Conservation (phyloP, 1,140 invertebrate species). For the Holcopasites calliopsidis region DNA sequence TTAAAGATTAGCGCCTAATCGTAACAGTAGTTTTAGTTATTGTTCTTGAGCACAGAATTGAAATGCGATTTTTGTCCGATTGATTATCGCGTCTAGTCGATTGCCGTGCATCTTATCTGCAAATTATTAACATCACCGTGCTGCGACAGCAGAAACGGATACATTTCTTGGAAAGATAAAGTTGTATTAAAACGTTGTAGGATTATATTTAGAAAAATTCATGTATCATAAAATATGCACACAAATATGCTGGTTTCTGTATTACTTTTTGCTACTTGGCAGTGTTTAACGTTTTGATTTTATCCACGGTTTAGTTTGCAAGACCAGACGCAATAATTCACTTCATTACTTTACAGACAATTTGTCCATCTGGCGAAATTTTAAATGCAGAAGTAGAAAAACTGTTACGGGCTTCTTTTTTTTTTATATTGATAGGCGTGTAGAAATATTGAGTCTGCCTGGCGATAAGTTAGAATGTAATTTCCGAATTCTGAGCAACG, state of each 20-base stretch:
- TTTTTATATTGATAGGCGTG: slow-evolving; percentile 69
- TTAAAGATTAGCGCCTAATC: slow-evolving; percentile 57
- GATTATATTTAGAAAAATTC: neutral
- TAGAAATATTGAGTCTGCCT: slow-evolving; percentile 66
- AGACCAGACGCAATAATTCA: slow-evolving; percentile 48
- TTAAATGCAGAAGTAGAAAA: slow-evolving; percentile 69
- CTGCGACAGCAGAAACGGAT: too few species aligned
- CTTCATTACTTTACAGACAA: slow-evolving; percentile 54
- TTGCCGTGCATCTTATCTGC: neutral
- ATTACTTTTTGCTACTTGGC: too few species aligned
- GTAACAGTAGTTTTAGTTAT: slow-evolving; percentile 71
- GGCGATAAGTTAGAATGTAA: slow-evolving; percentile 28
- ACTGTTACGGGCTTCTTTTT: slow-evolving; percentile 63
- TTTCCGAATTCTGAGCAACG: slow-evolving; percentile 36
- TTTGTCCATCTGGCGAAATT: slow-evolving; percentile 41
- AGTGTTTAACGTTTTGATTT: slow-evolving; percentile 33
- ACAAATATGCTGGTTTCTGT: neutral
- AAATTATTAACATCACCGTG: neutral
- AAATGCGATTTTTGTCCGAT: slow-evolving; percentile 40
- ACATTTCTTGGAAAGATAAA: too few species aligned
- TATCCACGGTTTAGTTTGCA: neutral
- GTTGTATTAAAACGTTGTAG: slow-evolving; percentile 1
- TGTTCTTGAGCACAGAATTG: slow-evolving; percentile 74
- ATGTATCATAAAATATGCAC: neutral
- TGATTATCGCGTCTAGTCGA: slow-evolving; percentile 52